Conservation (phyloP, 2,888 invertebrate genomes). For the Alloscopus bannaensis region DNA sequence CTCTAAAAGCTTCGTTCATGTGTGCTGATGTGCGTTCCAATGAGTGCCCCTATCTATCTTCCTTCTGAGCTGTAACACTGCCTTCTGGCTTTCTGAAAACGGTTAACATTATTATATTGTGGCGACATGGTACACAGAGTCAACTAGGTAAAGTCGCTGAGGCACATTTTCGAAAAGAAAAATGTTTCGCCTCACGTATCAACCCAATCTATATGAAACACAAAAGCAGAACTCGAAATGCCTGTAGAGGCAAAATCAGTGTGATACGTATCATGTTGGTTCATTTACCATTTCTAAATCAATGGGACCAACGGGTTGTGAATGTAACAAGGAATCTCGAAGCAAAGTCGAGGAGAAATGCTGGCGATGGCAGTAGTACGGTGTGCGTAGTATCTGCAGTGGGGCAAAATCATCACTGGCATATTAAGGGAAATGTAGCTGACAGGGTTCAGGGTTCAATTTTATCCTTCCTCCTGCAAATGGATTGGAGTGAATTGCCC, state of each 20-base stretch:
- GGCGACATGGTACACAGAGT: slow-evolving; percentile 37
- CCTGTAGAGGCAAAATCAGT: not conserved
- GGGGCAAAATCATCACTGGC: slow-evolving; percentile 7
- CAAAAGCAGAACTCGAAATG: slow-evolving; percentile 31
- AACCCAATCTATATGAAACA: slow-evolving; percentile 21
- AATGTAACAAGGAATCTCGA: slow-evolving; percentile 14
- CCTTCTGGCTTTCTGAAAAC: slow-evolving; percentile 15
- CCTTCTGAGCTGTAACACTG: slow-evolving; percentile 6
- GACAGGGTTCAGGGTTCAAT: slow-evolving; percentile 52
- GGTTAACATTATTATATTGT: slow-evolving; percentile 6
- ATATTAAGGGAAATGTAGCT: slow-evolving; percentile 36
- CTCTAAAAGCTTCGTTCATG: slow-evolving; percentile 22
- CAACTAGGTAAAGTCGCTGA: slow-evolving; percentile 21
- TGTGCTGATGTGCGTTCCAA: slow-evolving; percentile 32
- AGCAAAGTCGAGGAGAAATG: slow-evolving; percentile 24
- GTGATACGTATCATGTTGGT: slow-evolving; percentile 9
- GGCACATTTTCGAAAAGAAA: slow-evolving; percentile 22
- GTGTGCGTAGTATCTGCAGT: slow-evolving; percentile 7
- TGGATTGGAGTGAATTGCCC: slow-evolving; percentile 31
- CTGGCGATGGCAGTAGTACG: too few relatives aligned
- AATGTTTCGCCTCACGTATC: not conserved
- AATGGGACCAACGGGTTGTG: not conserved
- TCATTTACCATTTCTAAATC: slow-evolving; percentile 14
- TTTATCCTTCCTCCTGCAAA: slow-evolving; percentile 28
- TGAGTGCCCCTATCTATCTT: slow-evolving; percentile 9